A percentile compares a stretch with the other conserved stretches of the same genome.
phyloP scores from a whole-genome alignment of 1,140 invertebrate species.

The Geopemphigus sp. region DNA sequence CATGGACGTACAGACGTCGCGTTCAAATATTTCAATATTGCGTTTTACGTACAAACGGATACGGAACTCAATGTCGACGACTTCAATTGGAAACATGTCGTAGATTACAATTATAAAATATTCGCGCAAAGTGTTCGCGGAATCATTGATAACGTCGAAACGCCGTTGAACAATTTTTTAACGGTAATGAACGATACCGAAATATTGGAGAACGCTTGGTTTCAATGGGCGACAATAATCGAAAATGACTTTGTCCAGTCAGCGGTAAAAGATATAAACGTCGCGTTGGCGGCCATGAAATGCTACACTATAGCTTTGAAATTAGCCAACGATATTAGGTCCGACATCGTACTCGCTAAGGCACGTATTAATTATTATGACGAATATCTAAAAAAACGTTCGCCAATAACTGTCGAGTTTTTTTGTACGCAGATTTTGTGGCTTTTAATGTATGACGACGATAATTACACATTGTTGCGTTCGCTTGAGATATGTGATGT shows the following conservation, averaged over 20 bases:
- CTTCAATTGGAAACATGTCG: conserved; percentile 10
- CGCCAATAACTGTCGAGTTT: too few species aligned
- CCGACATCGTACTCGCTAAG: neutral
- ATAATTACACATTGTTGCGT: conserved; percentile 1
- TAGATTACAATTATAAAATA: conserved; percentile 10
- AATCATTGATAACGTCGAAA: neutral
- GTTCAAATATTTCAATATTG: neutral
- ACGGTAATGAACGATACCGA: neutral
- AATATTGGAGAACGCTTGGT: conserved; percentile 33
- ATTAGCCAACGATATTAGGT: conserved; percentile 5
- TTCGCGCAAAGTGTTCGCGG: neutral
- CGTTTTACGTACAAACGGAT: neutral
- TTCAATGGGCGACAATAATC: conserved; percentile 37
- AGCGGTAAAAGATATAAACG: neutral
- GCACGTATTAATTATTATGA: conserved; percentile 6
- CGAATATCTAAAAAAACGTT: too few species aligned
- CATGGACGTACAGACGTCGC: neutral
- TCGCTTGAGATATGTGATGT: conserved; percentile 6
- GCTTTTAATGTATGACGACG: conserved; percentile 24
- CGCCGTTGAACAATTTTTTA: neutral
- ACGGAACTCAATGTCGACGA: neutral
- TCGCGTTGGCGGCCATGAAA: conserved; percentile 19
- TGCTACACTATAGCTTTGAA: conserved; percentile 30
- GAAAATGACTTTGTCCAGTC: neutral
- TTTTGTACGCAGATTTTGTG: conserved; percentile 25